phyloP scores from a whole-genome alignment of 2,888 invertebrate genomes.

The Drosophila mercatorum region DNA sequence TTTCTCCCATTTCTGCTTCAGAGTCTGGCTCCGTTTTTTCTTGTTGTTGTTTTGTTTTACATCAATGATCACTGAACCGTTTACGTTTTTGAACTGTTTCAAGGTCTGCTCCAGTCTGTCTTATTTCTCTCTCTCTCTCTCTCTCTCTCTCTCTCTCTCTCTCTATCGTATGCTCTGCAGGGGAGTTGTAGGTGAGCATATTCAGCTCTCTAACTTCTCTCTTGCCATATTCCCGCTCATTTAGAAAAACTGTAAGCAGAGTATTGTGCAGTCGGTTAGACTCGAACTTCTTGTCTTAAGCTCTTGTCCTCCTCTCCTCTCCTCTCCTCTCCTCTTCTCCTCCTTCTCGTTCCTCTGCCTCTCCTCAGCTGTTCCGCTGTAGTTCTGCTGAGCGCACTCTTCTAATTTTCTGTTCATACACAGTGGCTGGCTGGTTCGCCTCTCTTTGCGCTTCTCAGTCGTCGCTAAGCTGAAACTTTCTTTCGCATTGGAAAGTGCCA shows the following conservation, averaged over 20 bases:
- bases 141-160: too few relatives aligned
- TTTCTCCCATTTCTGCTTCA: constrained; percentile 49
- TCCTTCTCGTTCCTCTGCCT: not conserved
- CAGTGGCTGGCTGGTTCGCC: not conserved
- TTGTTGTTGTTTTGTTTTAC: constrained; percentile 54
- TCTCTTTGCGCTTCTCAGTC: constrained; percentile 22
- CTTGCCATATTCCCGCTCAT: not conserved
- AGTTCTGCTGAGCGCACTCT: constrained; percentile 14
- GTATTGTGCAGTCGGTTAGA: not conserved
- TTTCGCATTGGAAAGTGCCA: constrained; percentile 62
- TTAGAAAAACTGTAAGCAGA: not conserved
- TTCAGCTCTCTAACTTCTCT: not conserved
- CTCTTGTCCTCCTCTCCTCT: not conserved
- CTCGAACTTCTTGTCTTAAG: not conserved
- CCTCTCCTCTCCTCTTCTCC: not conserved
- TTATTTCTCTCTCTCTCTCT: not conserved
- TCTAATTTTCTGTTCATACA: constrained; percentile 1
- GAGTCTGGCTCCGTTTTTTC: constrained; percentile 43
- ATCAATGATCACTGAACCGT: constrained; percentile 85
- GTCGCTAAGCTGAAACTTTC: constrained; percentile 26
- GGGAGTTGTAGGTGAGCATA: not conserved
- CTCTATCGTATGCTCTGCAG: not conserved
- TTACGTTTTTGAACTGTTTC: constrained; percentile 85
- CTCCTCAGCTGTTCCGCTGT: not conserved
- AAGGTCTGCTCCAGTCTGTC: constrained; percentile 79